A percentile compares a stretch with the other conserved stretches of the same genome.
Evolutionary conservation across 2,797 vertebrate genomes (phyloP).

Genomic region (Oreonectes daqikongensis): DNA sequence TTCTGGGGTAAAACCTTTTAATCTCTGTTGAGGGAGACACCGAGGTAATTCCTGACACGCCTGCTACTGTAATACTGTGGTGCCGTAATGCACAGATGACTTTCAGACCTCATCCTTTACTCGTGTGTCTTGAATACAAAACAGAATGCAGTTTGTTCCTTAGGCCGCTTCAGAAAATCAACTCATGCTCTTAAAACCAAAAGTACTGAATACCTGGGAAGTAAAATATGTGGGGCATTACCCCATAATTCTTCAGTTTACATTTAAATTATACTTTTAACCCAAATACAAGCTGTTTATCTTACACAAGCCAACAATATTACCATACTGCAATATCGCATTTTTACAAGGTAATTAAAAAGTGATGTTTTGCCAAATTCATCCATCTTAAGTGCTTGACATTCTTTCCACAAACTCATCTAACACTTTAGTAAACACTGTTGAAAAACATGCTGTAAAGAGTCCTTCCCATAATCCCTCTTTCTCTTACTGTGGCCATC

Average conservation of each 20-base stretch:
- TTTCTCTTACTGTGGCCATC: no score
- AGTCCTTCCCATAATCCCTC: background rate
- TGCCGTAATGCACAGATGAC: background rate
- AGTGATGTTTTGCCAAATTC: background rate
- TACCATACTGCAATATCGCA: background rate
- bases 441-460: background rate
- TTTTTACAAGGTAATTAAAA: background rate
- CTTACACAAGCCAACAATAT: background rate
- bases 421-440: background rate
- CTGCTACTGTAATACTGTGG: background rate
- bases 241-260: background rate
- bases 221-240: background rate
- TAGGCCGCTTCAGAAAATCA: background rate
- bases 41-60: conserved; percentile 24
- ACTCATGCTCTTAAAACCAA: background rate
- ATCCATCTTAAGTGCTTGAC: background rate
- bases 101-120: conserved; percentile 29
- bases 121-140: conserved; percentile 60
- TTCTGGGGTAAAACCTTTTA: background rate
- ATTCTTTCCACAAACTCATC: background rate
- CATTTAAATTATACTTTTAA: background rate
- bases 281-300: background rate
- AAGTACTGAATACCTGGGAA: background rate
- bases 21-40: conserved; percentile 42
- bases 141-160: background rate